A percentile compares a stretch with the other conserved stretches of the same genome.
These are phyloP conservation scores for Ophioninae sp. DNA, from an alignment of 2,888 invertebrate genomes.

Conservation along the genomic window DNA sequence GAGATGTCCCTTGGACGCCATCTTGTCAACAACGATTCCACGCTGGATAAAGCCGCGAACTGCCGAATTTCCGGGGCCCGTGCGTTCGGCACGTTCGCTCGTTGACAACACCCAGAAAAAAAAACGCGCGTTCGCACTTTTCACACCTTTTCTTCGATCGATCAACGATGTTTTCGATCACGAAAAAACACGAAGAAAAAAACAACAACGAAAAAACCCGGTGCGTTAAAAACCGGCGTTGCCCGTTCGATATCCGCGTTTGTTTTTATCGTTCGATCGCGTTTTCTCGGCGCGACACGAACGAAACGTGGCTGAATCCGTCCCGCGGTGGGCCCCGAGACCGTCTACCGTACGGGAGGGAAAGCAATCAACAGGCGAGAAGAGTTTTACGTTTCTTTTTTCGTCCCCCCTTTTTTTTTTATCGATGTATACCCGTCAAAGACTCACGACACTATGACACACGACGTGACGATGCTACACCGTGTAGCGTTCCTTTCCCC, in stretches of 20 bases:
- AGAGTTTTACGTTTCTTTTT: neutral
- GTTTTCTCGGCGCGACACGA: too few relatives aligned
- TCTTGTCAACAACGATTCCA: constrained; percentile 77
- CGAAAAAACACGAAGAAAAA: neutral
- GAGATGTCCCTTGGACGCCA: constrained; percentile 77
- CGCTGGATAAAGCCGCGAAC: constrained; percentile 37
- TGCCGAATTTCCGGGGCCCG: constrained; percentile 42
- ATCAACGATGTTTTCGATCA: neutral
- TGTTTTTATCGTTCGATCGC: too few relatives aligned
- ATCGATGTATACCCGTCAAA: constrained; percentile 47
- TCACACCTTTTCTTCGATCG: neutral
- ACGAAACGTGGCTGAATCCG: neutral
- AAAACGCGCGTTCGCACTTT: constrained; percentile 5
- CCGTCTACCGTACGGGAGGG: neutral
- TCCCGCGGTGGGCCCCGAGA: neutral
- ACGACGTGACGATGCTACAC: constrained; percentile 54
- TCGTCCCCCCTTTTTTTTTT: neutral
- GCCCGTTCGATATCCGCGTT: too few relatives aligned
- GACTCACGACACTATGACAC: constrained; percentile 57
- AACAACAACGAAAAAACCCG: too few relatives aligned
- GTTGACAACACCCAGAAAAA: constrained; percentile 34
- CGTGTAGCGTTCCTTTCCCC: constrained; percentile 48
- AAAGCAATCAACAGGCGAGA: constrained; percentile 2
- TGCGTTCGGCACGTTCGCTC: constrained; percentile 26
- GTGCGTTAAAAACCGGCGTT: too few relatives aligned